phyloP scores from a whole-genome alignment of 1,140 invertebrate species.

The Agrypnia vestita region DNA sequence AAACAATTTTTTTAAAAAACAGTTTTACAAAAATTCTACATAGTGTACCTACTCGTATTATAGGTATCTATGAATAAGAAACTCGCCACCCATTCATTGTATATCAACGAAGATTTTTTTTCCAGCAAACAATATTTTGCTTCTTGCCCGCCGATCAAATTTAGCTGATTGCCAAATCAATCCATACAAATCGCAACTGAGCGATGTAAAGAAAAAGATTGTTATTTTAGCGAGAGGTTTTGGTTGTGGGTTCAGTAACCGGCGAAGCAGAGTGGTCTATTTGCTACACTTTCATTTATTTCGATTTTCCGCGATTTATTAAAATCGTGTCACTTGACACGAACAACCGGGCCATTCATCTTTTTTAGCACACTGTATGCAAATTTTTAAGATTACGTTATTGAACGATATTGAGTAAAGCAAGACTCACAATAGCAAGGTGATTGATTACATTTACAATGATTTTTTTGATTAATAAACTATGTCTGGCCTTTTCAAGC shows the following conservation, averaged over 20 bases:
- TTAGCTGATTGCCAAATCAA: neutral
- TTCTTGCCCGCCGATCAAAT: too few species aligned
- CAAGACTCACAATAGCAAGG: neutral
- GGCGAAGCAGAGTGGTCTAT: conserved; percentile 47
- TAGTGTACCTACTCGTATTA: too few species aligned
- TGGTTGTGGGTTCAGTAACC: conserved; percentile 39
- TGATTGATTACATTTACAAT: too few species aligned
- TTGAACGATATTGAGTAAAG: neutral
- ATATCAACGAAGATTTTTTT: too few species aligned
- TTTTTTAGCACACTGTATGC: conserved; percentile 1
- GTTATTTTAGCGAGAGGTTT: conserved; percentile 16
- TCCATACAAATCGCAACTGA: neutral
- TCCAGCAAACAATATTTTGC: too few species aligned
- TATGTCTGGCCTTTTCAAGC: too few species aligned
- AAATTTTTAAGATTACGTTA: neutral
- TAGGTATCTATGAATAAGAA: too few species aligned
- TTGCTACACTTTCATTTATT: conserved; percentile 56
- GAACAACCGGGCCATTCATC: neutral
- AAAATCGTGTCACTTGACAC: conserved; percentile 47
- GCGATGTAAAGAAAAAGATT: neutral
- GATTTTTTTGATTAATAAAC: too few species aligned
- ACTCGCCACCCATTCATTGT: too few species aligned
- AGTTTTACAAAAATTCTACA: too few species aligned
- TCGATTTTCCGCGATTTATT: conserved; percentile 53
- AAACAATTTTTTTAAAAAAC: too few species aligned